These are phyloP conservation scores for Cataglyphis altisquamis DNA, from an alignment of 2,888 invertebrate species.

Conservation along the genomic window DNA sequence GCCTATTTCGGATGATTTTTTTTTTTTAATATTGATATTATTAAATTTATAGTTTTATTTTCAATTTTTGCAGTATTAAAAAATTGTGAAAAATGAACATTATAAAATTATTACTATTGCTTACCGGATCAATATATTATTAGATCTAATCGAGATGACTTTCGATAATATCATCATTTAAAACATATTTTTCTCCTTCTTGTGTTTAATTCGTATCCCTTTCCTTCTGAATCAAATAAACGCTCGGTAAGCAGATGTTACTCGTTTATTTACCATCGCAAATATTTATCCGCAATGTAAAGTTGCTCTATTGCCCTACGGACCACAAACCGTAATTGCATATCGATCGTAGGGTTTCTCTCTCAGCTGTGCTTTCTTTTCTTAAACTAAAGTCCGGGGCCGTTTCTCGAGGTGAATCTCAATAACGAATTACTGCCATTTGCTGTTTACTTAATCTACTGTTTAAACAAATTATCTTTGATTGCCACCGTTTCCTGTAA, in stretches of 20 bases:
- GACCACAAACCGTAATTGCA: slow-evolving; percentile 58
- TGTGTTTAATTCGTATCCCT: slow-evolving; percentile 25
- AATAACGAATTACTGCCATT: slow-evolving; percentile 30
- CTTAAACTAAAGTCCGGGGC: not conserved
- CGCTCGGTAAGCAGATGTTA: not conserved
- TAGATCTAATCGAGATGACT: not conserved
- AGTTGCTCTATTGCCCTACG: slow-evolving; percentile 50
- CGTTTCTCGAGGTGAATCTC: not conserved
- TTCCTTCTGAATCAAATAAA: slow-evolving; percentile 46
- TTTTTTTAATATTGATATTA: not conserved
- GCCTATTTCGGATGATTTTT: not conserved
- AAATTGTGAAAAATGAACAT: not conserved
- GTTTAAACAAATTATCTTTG: slow-evolving; percentile 6
- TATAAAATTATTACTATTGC: not conserved
- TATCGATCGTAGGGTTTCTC: slow-evolving; percentile 57
- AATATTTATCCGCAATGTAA: slow-evolving; percentile 59
- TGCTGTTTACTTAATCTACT: slow-evolving; percentile 24
- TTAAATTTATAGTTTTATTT: not conserved
- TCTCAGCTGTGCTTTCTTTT: slow-evolving; percentile 29
- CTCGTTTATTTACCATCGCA: slow-evolving; percentile 47
- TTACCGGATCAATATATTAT: not conserved
- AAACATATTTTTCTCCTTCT: not conserved
- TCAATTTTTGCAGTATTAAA: not conserved
- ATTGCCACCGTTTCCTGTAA: not conserved
- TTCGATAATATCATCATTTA: not conserved